These are phyloP conservation scores for Notiomystis cincta DNA, from an alignment of 2,113 vertebrate genomes.

Conservation along the genomic window DNA sequence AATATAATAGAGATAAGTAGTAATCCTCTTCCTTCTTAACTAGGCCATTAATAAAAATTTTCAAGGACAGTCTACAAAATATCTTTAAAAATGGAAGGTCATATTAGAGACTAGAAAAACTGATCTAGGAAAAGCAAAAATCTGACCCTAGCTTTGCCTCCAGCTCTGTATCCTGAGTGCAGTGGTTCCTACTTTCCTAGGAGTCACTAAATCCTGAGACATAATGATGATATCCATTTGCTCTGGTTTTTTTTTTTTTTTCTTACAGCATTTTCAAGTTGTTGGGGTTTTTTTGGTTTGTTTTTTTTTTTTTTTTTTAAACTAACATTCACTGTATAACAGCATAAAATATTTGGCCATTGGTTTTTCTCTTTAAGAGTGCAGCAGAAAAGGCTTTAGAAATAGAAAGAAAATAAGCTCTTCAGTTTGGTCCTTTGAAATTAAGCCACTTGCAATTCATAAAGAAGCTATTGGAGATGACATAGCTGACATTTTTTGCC, in stretches of 20 bases:
- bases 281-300: background rate
- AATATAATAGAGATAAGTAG: slow-evolving; percentile 24
- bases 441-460: slow-evolving; percentile 47
- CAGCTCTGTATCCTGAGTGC: background rate
- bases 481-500: slow-evolving; percentile 43
- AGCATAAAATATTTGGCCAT: background rate
- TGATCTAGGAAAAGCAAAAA: background rate
- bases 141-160: background rate
- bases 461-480: slow-evolving; percentile 41
- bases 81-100: background rate
- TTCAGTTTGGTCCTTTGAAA: slow-evolving; percentile 25
- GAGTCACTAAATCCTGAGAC: background rate
- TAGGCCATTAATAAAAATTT: slow-evolving; percentile 1
- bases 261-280: background rate
- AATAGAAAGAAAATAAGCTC: background rate
- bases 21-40: slow-evolving; percentile 11
- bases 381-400: background rate
- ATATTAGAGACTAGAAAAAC: background rate
- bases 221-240: background rate
- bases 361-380: background rate
- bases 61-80: background rate
- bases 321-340: background rate
- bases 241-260: background rate
- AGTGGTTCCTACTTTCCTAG: background rate
- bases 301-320: background rate